These are phyloP conservation scores for Spinus pinus DNA, from an alignment of 2,797 vertebrate genomes.

Conservation along the genomic window DNA sequence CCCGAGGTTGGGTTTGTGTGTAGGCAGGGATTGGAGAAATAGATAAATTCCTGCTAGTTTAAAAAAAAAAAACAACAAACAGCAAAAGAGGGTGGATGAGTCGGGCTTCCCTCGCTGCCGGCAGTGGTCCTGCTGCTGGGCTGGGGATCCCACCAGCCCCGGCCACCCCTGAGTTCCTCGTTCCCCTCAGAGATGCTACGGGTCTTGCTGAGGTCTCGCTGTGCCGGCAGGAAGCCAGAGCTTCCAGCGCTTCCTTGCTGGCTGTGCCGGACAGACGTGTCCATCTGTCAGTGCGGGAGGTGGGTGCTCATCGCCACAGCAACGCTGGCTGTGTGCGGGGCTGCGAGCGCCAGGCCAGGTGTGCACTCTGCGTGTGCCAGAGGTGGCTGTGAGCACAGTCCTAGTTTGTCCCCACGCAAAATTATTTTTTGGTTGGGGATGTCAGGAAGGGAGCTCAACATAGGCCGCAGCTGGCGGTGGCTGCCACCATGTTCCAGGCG, in stretches of 20 bases:
- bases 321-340: background rate
- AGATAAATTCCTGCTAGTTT: background rate
- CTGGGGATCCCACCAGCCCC: background rate
- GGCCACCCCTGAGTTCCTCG: rapidly evolving
- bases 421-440: background rate
- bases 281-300: slow-evolving; percentile 7
- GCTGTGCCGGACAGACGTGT: background rate
- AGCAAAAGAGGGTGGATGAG: background rate
- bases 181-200: rapidly evolving
- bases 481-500: rapidly evolving
- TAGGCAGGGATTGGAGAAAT: slow-evolving; percentile 40
- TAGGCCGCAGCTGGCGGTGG: background rate
- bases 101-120: background rate
- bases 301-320: background rate
- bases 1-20: background rate
- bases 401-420: background rate
- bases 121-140: rapidly evolving
- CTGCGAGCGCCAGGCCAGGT: background rate
- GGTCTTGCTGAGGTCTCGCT: background rate
- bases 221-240: rapidly evolving
- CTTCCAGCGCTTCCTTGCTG: background rate
- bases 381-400: background rate
- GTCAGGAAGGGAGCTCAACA: background rate
- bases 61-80: rapidly evolving
- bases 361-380: background rate